Evolutionary conservation across 2,888 invertebrate species (phyloP).

Genomic region (Phytoseiulus persimilis): DNA sequence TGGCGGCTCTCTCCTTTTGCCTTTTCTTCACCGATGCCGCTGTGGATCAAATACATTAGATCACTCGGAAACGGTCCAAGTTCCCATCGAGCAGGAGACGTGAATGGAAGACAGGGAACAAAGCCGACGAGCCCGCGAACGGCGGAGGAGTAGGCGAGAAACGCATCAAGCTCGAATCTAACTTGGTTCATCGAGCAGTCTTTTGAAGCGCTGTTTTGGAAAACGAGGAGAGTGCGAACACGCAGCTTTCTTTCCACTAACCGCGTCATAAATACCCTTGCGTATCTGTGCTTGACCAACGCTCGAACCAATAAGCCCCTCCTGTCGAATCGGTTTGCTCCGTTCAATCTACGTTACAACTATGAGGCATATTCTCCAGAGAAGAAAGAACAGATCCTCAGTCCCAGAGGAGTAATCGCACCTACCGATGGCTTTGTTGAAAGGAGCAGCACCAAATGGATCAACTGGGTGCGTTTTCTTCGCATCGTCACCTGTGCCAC

Average conservation of each 20-base stretch:
- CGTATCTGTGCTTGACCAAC: neutral
- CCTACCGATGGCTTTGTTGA: constrained; percentile 53
- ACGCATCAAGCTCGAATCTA: neutral
- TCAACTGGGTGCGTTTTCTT: constrained; percentile 47
- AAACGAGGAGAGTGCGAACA: neutral
- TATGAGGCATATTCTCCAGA: neutral
- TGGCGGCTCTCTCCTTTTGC: neutral
- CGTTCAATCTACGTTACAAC: neutral
- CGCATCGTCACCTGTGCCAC: neutral
- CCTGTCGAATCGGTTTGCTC: neutral
- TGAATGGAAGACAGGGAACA: neutral
- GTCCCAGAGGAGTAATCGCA: neutral
- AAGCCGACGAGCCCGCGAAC: neutral
- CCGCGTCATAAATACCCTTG: neutral
- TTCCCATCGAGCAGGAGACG: neutral
- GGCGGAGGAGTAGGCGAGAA: neutral
- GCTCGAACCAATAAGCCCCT: neutral
- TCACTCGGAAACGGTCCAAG: neutral
- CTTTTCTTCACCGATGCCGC: constrained; percentile 28
- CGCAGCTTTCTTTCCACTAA: neutral
- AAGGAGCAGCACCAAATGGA: constrained; percentile 73
- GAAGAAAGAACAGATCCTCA: neutral
- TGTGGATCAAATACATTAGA: neutral
- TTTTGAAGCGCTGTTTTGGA: neutral
- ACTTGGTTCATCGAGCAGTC: too few relatives aligned